Conservation (phyloP, 2,113 vertebrate species). For the Gnathonemus longibarbis region DNA sequence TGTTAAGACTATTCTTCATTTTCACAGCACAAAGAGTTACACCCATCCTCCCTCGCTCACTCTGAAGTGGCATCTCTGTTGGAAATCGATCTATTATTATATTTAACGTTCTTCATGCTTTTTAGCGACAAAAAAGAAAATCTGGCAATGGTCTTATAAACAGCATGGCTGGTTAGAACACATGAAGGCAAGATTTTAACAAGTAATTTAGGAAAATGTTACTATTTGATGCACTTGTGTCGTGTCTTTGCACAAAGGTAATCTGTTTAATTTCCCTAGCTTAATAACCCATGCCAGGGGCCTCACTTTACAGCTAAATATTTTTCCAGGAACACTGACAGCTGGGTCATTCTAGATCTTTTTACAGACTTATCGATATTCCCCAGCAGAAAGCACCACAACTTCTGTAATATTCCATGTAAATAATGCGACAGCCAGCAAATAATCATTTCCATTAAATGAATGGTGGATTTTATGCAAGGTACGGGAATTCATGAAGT, state of each 20-base stretch:
- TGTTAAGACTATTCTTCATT: background rate
- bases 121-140: background rate
- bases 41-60: background rate
- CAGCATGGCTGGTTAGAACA: background rate
- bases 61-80: background rate
- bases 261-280: background rate
- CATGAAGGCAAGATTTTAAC: background rate
- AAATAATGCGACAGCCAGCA: background rate
- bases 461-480: background rate
- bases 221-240: background rate
- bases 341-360: background rate
- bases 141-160: background rate
- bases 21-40: background rate
- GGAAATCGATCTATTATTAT: background rate
- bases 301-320: background rate
- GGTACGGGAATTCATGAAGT: background rate
- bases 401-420: background rate
- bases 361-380: background rate
- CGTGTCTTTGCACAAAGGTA: background rate
- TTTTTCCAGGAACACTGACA: background rate
- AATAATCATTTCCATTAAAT: background rate
- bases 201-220: conserved; percentile 24
- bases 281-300: background rate
- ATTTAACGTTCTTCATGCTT: background rate
- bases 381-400: background rate